Base-by-base conservation (phyloP, 2,888 invertebrate genomes). In the Pachymerium ferrugineum region DNA sequence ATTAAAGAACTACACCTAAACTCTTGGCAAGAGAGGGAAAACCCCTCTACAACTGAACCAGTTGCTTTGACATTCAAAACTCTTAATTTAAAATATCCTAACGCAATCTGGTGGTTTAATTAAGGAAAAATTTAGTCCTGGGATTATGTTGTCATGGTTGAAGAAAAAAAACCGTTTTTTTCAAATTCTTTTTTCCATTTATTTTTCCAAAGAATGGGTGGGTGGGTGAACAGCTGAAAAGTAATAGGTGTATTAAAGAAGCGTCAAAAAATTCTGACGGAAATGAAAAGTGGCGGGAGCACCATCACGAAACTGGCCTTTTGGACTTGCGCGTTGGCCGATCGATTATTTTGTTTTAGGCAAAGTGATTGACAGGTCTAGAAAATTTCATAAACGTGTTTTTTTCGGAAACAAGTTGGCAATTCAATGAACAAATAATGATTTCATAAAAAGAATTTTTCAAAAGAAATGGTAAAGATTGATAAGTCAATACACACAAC, bases 151-250 rank as follows among this genome's bases (percentile, higher is more conserved):
- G 47, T 47, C 47, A 47, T 19, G n/a, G 16, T 8, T 16, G 4
- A 47, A 47, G 22, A 47, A 47, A 47, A n/a, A n/a, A n/a, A n/a
- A n/a, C n/a, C n/a, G n/a, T n/a, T n/a, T n/a, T n/a, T n/a, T n/a
- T n/a, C n/a, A n/a, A n/a, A n/a, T n/a, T n/a, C n/a, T n/a, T n/a
- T n/a, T n/a, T n/a, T n/a, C n/a, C n/a, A n/a, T n/a, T n/a, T n/a
- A n/a, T n/a, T n/a, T 47, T 47, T 47, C 16, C n/a, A 3, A n/a
- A 38, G 38, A 12, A 38, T 47, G 47, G 47, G 22, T 16, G 22
- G 16, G 47, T 47, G n/a, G n/a, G n/a, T n/a, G n/a, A 47, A n/a
- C 47, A 47, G 47, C 47, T 47, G 47, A 47, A n/a, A 47, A 47
- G 47, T 47, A 47, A 47, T 47, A 16, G 47, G 10, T 47, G 6